Base-by-base conservation (phyloP, 2,113 vertebrate genomes). In the Oncorhynchus mykiss region DNA sequence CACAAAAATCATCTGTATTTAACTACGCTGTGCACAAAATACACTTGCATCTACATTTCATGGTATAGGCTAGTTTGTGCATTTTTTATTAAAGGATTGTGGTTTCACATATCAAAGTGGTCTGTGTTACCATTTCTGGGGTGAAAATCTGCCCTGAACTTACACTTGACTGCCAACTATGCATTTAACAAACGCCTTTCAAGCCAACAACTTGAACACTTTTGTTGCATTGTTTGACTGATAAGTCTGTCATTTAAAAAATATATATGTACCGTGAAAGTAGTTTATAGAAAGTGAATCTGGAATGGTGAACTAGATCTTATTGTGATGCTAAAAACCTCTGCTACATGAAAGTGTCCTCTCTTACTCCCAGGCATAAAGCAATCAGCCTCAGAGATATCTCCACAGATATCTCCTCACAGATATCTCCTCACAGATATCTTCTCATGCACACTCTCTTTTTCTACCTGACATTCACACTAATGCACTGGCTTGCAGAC, bases 381-480 rank as follows among this genome's bases (percentile, higher is more conserved):
- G 34, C 34, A 34, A 34, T 7, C 34, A 34, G 34, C 31, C 31
- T 31, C 31, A 31, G 5, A 5, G 29, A 31, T 31, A 31, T 31
- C 48, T 7, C 48, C 59, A 22, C n/a, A n/a, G 59, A 62, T 62
- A 62, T 20, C 18, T 62, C 59, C 59, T 22, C 62, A 4, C 2
- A 27, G 27, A 27, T 27, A 27, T 27, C 27, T 27, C n/a, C 20
- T 60, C 59, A 22, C 59, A n/a, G 59, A 62, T 62, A 62, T n/a
- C 5, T 62, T 20, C 59, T 22, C 62, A 4, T 78, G 70, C 65
- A 34, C 34, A 34, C 34, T 8, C 34, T 54, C 65, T 72, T 64
- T 76, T 67, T 70, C 77, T 22, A 74, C 25, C 69, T 66, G 54
- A 69, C 77, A 70, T 24, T 71, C 18, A 54, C 20, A 80, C 48